A percentile compares a stretch with the other conserved stretches of the same genome.
Evolutionary conservation across 2,888 invertebrate species (phyloP).

Genomic region (Cordylochernes scorpioides): DNA sequence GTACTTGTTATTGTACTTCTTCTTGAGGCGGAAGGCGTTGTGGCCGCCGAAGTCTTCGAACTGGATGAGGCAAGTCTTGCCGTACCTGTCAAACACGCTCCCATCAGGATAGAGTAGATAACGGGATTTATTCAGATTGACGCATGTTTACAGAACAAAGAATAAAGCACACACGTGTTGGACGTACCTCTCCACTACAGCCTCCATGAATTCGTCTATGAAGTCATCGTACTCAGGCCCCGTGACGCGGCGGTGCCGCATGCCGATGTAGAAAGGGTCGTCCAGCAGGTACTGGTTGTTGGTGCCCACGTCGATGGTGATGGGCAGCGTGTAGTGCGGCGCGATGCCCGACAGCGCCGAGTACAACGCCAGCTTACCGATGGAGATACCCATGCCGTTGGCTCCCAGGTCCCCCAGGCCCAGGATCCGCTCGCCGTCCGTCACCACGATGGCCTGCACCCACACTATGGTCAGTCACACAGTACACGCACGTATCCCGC

Average conservation of each 20-base stretch:
- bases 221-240: slow-evolving; percentile 72
- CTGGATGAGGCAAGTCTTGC: slow-evolving; percentile 31
- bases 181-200: slow-evolving; percentile 35
- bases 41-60: slow-evolving; percentile 97
- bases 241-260: slow-evolving; percentile 51
- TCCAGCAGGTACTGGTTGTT: slow-evolving; percentile 56
- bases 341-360: slow-evolving; percentile 89
- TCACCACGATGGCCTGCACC: slow-evolving; percentile 26
- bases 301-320: slow-evolving; percentile 79
- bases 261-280: slow-evolving; percentile 83
- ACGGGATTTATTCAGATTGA: slow-evolving; percentile 4
- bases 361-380: slow-evolving; percentile 85
- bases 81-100: slow-evolving; percentile 21
- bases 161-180: neutral
- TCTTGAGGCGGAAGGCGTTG: slow-evolving; percentile 77
- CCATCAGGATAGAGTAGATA: neutral
- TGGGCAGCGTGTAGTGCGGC: slow-evolving; percentile 77
- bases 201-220: slow-evolving; percentile 87
- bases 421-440: slow-evolving; percentile 90
- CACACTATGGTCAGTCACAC: neutral
- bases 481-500: neutral
- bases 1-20: slow-evolving; percentile 57
- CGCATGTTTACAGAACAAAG: neutral
- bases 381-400: slow-evolving; percentile 95
- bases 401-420: slow-evolving; percentile 91